Percentiles rank a stretch among this genome's conserved stretches.
phyloP scores from a whole-genome alignment of 2,113 vertebrate species.

The Piprites chloris region DNA sequence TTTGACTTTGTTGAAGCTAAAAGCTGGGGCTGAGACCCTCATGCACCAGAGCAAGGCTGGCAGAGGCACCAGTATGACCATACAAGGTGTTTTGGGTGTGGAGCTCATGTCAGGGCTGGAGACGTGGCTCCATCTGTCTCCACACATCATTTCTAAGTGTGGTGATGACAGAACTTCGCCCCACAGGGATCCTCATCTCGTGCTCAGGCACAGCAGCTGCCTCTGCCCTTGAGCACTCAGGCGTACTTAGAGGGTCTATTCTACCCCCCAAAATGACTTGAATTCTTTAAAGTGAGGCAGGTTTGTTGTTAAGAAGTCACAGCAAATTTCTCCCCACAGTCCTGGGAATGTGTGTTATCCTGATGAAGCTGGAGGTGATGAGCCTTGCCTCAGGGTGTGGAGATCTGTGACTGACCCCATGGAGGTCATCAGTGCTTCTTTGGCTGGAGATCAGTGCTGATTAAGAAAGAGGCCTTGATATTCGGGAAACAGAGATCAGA shows the following conservation, averaged over 20 bases:
- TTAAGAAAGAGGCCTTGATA: neutral
- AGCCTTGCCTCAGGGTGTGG: neutral
- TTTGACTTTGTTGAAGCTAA: neutral
- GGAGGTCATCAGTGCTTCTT: neutral
- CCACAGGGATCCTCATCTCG: neutral
- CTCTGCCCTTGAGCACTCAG: neutral
- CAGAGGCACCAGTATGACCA: neutral
- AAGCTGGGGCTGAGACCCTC: neutral
- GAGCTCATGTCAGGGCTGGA: neutral
- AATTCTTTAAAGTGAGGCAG: neutral
- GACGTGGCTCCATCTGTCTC: neutral
- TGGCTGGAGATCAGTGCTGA: neutral
- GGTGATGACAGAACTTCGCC: neutral
- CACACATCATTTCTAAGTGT: neutral
- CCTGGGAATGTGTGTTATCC: neutral
- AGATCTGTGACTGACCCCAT: accelerated
- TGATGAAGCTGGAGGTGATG: neutral
- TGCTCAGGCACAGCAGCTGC: neutral
- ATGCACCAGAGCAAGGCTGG: neutral
- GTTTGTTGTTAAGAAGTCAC: neutral
- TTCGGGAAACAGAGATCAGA: neutral
- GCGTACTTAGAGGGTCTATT: neutral
- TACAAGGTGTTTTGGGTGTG: neutral
- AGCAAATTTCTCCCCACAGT: neutral
- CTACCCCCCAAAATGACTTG: neutral